phyloP scores from a whole-genome alignment of 2,113 vertebrate genomes.

The Dromas ardeola region DNA sequence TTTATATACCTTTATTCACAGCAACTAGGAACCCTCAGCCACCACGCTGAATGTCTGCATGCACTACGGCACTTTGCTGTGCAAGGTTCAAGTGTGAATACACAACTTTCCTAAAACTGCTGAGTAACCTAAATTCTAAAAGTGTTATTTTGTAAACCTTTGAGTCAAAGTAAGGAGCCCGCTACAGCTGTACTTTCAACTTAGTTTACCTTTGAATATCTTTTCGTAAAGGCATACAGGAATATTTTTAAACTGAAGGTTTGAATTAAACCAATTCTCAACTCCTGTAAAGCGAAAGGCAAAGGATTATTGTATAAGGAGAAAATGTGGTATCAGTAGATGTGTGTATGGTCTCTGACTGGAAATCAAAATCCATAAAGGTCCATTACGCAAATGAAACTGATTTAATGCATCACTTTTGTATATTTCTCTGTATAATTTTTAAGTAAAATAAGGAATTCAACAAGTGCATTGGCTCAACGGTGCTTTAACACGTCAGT shows the following conservation, averaged over 20 bases:
- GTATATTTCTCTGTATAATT: not conserved
- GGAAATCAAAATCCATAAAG: not conserved
- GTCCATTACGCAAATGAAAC: slow-evolving; percentile 3
- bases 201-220: not conserved
- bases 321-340: not conserved
- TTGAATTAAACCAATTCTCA: not conserved
- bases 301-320: not conserved
- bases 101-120: not conserved
- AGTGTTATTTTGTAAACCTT: not conserved
- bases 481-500: not conserved
- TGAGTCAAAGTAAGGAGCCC: not conserved
- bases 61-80: not conserved
- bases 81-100: not conserved
- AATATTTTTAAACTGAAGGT: not conserved
- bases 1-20: not conserved
- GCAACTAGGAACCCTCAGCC: not conserved
- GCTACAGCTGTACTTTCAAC: not conserved
- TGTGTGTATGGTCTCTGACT: not conserved
- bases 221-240: not conserved
- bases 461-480: not conserved
- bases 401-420: not conserved
- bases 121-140: not conserved
- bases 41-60: not conserved
- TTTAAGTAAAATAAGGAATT: not conserved
- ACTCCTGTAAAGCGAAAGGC: not conserved